Base-by-base conservation (phyloP, 30 jellyfish, hydroid and myxozoan genomes). In the Aurelia sp. region DNA sequence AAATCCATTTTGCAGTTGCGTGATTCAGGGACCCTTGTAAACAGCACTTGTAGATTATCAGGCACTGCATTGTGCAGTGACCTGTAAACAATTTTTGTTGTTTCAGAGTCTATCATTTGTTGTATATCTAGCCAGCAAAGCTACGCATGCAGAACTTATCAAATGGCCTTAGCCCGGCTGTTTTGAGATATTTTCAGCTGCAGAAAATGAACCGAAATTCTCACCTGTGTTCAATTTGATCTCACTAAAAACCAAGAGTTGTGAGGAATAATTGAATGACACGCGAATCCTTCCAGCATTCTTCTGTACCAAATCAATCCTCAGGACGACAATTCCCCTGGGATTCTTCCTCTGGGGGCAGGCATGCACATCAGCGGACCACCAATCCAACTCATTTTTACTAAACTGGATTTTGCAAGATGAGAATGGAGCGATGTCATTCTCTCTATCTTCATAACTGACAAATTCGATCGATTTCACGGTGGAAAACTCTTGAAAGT, bases 371-470 rank as follows among this genome's bases (percentile, higher is more conserved):
- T 16, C 62, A 51, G 0, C 27, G 37, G 79, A 31, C 79, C 79
- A 69, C 11, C 21, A 69, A 50, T 33, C 65, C 21, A 20, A 3
- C n/a, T 41, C 79, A n/a, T 33, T 19, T 27, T 21, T 11, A 4
- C 60, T n/a, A 40, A 69, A 69, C 79, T 69, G 79, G 22, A 69
- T 33, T 55, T 69, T 41, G 60, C 62, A 27, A 33, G 79, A 41
- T 1, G 61, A 13, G 7, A 69, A 69, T 12, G 62, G 27, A 41
- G 62, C 79, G 57, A 69, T 22, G 20, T 41, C 11, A 10, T 69
- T 55, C 20, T 33, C 11, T 69, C 79, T 69, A 10, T 69, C 62
- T 17, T 23, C 62, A n/a, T 69, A 69, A 50, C 79, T 69, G 44
- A 69, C 27, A 50, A 69, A 17, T 12, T 50, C 79, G 15, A 69